Percentiles rank a stretch among this genome's conserved stretches.
Evolutionary conservation across 1,140 invertebrate species (phyloP).

Genomic region (Nilaparvata lugens): DNA sequence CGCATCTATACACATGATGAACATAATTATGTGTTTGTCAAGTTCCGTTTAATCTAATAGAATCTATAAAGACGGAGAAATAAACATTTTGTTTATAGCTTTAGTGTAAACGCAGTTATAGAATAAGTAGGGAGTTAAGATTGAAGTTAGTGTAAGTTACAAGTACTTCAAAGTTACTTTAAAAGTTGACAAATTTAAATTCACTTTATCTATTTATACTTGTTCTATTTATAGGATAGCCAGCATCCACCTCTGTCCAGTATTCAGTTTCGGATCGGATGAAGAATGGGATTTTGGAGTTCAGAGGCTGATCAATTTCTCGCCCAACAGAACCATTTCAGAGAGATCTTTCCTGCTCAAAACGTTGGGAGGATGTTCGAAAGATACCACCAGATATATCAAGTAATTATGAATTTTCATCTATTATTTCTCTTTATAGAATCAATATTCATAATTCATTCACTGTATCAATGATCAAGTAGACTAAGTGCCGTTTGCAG

Average conservation of each 20-base stretch:
- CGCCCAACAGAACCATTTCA: constrained; percentile 49
- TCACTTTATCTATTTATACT: neutral
- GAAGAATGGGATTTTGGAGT: constrained; percentile 72
- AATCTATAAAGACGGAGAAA: too few species aligned
- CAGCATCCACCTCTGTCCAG: constrained; percentile 62
- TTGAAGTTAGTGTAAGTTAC: neutral
- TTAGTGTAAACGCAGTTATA: too few species aligned
- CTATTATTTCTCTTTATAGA: too few species aligned
- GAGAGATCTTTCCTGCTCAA: constrained; percentile 66
- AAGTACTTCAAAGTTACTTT: too few species aligned
- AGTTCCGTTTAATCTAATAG: too few species aligned
- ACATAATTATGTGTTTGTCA: too few species aligned
- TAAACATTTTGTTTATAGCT: too few species aligned
- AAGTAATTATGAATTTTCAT: constrained; percentile 29
- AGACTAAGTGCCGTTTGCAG: too few species aligned
- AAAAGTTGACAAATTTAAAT: too few species aligned
- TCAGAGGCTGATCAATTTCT: constrained; percentile 60
- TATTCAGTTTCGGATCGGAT: constrained; percentile 63
- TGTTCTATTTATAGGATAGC: constrained; percentile 44
- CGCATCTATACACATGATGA: too few species aligned
- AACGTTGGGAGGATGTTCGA: constrained; percentile 62
- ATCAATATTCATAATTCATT: too few species aligned
- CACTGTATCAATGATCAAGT: too few species aligned
- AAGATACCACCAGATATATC: constrained; percentile 52
- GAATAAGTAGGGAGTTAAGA: neutral